Evolutionary conservation across 1,140 invertebrate genomes (phyloP).

Genomic region (Drosophila nigrodunni): DNA sequence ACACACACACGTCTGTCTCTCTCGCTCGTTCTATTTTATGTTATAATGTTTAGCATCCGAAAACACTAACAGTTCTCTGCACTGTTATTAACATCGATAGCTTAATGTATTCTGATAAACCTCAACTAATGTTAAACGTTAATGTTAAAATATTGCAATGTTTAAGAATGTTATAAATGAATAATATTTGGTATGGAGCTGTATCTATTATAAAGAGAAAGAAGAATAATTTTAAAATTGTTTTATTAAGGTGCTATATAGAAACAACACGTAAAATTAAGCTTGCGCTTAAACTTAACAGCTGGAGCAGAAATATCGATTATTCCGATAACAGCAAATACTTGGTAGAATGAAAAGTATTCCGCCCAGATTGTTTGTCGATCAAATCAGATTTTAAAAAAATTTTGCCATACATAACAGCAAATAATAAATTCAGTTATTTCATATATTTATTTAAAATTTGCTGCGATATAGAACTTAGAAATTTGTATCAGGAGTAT

Average conservation of each 20-base stretch:
- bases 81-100: conserved; percentile 22
- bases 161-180: neutral
- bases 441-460: too few species aligned
- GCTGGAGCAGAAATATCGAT: conserved; percentile 1
- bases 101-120: neutral
- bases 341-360: too few species aligned
- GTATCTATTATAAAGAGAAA: too few species aligned
- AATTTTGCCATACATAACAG: too few species aligned
- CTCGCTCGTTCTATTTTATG: conserved; percentile 35
- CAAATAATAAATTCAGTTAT: too few species aligned
- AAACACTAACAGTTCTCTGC: neutral
- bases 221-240: too few species aligned
- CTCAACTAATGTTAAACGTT: neutral
- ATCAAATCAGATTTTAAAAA: too few species aligned
- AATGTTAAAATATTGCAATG: too few species aligned
- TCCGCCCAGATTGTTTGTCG: too few species aligned
- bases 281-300: neutral
- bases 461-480: too few species aligned
- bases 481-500: too few species aligned
- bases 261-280: neutral
- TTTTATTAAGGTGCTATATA: neutral
- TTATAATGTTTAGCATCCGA: conserved; percentile 14
- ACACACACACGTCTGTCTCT: conserved; percentile 64
- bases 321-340: neutral
- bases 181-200: too few species aligned